A percentile compares a stretch with the other conserved stretches of the same genome.
phyloP scores from a whole-genome alignment of 2,113 vertebrate species.

The Ginglymostoma cirratum region DNA sequence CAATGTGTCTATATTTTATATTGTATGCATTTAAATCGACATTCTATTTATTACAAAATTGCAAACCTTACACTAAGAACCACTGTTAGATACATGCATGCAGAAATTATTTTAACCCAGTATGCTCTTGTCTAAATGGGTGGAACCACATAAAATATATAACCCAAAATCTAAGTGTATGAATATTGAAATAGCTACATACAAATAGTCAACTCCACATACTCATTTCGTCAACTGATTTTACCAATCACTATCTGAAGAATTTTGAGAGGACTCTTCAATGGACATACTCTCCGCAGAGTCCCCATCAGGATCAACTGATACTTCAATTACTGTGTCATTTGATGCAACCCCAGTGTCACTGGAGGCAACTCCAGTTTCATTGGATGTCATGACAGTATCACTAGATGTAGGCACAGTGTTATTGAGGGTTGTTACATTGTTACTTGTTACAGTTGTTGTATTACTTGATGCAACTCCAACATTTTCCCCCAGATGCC shows the following conservation, averaged over 20 bases:
- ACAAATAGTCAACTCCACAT: background rate
- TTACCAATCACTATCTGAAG: constrained; percentile 31
- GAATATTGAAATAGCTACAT: background rate
- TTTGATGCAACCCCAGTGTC: background rate
- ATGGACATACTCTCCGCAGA: constrained; percentile 33
- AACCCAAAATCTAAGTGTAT: constrained; percentile 19
- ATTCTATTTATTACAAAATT: background rate
- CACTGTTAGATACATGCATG: background rate
- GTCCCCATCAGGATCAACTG: background rate
- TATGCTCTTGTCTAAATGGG: background rate
- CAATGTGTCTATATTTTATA: background rate
- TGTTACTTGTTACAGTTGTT: background rate
- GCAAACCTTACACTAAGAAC: background rate
- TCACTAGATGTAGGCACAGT: background rate
- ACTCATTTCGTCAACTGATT: background rate
- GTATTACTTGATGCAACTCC: constrained; percentile 3
- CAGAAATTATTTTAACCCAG: background rate
- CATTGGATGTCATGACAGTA: background rate
- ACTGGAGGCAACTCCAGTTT: background rate
- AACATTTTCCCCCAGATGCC: background rate
- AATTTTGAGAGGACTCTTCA: background rate
- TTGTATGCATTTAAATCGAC: background rate
- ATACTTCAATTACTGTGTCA: constrained; percentile 23
- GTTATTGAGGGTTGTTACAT: background rate
- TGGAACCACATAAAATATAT: background rate